Percentiles rank a stretch among this genome's conserved stretches.
Conservation (phyloP, 2,113 vertebrate species). For the Poicephalus meyeri region DNA sequence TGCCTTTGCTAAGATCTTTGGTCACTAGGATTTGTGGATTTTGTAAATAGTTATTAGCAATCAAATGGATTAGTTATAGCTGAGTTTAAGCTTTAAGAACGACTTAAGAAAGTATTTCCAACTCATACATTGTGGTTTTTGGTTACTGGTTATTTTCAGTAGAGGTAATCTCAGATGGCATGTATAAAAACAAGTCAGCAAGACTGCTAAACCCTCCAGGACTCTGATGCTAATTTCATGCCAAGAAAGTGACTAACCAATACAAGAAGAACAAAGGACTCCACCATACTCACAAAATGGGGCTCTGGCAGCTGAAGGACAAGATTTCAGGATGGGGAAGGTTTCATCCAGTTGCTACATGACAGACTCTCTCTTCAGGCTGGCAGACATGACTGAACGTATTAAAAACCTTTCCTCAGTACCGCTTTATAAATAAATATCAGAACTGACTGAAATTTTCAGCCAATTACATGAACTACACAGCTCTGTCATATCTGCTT, state of each 20-base stretch:
- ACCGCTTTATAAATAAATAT: background rate
- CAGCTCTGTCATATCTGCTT: background rate
- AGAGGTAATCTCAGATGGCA: background rate
- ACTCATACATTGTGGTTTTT: background rate
- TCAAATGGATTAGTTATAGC: slow-evolving; percentile 10
- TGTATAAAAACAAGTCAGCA: background rate
- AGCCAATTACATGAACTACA: background rate
- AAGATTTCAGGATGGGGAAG: background rate
- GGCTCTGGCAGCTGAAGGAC: slow-evolving; percentile 12
- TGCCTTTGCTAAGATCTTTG: background rate
- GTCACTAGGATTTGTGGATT: background rate
- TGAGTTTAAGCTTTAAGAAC: slow-evolving; percentile 4
- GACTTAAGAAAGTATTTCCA: background rate
- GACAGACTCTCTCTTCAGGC: background rate
- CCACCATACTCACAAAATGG: background rate
- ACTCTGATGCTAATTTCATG: background rate
- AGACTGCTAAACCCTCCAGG: background rate
- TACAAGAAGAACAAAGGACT: slow-evolving; percentile 5
- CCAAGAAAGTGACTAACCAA: slow-evolving; percentile 2
- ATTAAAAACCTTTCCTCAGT: background rate
- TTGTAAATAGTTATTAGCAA: slow-evolving; percentile 20
- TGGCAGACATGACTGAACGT: background rate
- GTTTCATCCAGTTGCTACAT: background rate
- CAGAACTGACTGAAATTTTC: background rate
- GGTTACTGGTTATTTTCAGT: background rate